Base-by-base conservation (phyloP, 2,113 vertebrate genomes). In the Amphiprion percula region DNA sequence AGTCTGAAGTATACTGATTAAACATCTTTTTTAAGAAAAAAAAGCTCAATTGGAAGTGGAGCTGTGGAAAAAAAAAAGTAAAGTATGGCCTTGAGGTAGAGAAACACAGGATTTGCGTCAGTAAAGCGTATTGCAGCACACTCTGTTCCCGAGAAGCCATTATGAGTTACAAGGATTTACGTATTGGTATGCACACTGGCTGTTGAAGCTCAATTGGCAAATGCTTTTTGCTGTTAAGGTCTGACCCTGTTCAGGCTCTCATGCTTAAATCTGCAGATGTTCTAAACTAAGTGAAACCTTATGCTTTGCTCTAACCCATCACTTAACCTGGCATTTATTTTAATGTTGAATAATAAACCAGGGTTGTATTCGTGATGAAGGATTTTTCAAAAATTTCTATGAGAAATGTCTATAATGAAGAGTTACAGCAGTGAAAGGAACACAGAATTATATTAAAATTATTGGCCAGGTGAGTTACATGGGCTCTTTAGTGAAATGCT, bases 91-190 rank as follows among this genome's bases (percentile, higher is more conserved):
- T 76, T 86, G 72, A 80, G 72, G 68, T 73, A 33, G 30, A 80
- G 50, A 60, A 79, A 52, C 52, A 67, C 60, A 19, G 68, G 68
- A 78, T 62, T 55, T 65, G 75, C 37, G 70, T 86, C 59, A 76
- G 60, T 62, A 19, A 65, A 59, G 54, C 56, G 60, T 44, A 39
- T 60, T 80, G 78, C 70, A 74, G 33, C 58, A 67, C 70, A 66
- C 59, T 64, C 30, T 65, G 72, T 74, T 81, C 71, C 76, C 19
- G 66, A 62, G 83, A 75, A 82, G 68, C 58, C 79, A 68, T 83
- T 74, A 76, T 70, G 75, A 76, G 44, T 60, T 85, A 77, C 83
- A 79, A 65, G 69, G 56, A 61, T 78, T 72, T 77, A 59, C 9
- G 44, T 49, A 50, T 70, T 73, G 54, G 54, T 70, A 21, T 68